Evolutionary conservation across 2,797 vertebrate genomes (phyloP), one percentile per base, ranked within the genome.

Genomic region (Siniperca undulata): DNA sequence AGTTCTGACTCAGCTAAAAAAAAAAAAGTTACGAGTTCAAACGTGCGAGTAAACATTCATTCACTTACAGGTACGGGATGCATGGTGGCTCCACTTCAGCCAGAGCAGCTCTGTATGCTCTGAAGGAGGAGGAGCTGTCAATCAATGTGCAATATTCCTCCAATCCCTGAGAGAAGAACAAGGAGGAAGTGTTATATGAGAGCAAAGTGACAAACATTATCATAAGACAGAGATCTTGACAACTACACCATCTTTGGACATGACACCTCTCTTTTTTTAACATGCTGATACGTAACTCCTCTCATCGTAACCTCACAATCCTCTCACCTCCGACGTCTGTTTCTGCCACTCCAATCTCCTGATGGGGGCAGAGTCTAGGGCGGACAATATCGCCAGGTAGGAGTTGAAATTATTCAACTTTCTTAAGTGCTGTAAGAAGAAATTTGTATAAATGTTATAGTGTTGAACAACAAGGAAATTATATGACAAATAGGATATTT

Each of bases 331-430:
- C 12, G 99, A 99, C 27, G 98, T 99, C 93, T 99, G 99, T 73
- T 99, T 99, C 95, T 99, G 99, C 99, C 99, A 99, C 93, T 99
- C 99, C 77, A 99, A 92, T 85, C 99, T 96, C 86, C 99, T 96
- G 94, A 99, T 99, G 83, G 99, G 99, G 0, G 99, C 99, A 0
- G 99, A 99, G 95, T 99, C 99, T 95, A 99, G 92, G 0, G 99
- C 99, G 0, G 99, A 99, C 82, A 99, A 96, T 90, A 99, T 99
- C 88, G 99, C 99, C 96, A 99, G 88, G 92, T 99, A 99, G 52
- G 99, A 99, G 95, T 99, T 99, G 94, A 99, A 99, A 94, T 99
- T 99, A 92, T 99, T 99, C 88, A 99, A 95, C 94, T 99, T 99
- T 82, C 99, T 90, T 92, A 99, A 97, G 96, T 99, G 99, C 99